Conservation (phyloP, 2,113 vertebrate species). For the Empidonax traillii region DNA sequence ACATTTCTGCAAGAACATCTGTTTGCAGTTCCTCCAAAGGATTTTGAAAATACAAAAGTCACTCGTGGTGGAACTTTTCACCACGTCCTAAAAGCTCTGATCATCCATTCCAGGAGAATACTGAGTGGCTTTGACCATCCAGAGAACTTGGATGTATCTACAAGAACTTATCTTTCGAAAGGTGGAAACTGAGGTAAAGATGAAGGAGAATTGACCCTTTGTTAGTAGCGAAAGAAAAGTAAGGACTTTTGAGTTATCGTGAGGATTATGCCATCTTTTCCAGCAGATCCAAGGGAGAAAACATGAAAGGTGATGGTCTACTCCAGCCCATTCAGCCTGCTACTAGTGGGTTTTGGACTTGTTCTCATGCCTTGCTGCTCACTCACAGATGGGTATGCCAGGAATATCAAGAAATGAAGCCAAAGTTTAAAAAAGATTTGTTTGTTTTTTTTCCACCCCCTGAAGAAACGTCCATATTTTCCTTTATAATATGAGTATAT, state of each 20-base stretch:
- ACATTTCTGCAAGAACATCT: slow-evolving; percentile 44
- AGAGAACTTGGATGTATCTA: background rate
- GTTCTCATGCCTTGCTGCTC: background rate
- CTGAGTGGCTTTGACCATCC: background rate
- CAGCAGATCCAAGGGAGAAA: background rate
- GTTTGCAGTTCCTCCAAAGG: background rate
- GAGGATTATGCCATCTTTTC: background rate
- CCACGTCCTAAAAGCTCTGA: background rate
- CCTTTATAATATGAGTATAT: background rate
- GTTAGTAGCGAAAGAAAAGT: background rate
- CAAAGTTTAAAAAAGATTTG: background rate
- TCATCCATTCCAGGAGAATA: background rate
- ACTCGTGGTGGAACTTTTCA: background rate
- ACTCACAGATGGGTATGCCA: background rate
- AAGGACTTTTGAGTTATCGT: background rate
- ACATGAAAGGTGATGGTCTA: background rate
- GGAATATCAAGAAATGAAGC: background rate
- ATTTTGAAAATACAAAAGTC: slow-evolving; percentile 1
- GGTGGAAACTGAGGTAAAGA: background rate
- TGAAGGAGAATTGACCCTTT: background rate
- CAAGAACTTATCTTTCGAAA: background rate
- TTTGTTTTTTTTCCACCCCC: background rate
- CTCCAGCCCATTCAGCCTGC: background rate
- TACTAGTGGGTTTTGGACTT: background rate
- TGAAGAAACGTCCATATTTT: background rate